Percentiles rank a stretch among this genome's conserved stretches.
Evolutionary conservation across 1,140 invertebrate species (phyloP).

Genomic region (Archegozetes longisetosus): DNA sequence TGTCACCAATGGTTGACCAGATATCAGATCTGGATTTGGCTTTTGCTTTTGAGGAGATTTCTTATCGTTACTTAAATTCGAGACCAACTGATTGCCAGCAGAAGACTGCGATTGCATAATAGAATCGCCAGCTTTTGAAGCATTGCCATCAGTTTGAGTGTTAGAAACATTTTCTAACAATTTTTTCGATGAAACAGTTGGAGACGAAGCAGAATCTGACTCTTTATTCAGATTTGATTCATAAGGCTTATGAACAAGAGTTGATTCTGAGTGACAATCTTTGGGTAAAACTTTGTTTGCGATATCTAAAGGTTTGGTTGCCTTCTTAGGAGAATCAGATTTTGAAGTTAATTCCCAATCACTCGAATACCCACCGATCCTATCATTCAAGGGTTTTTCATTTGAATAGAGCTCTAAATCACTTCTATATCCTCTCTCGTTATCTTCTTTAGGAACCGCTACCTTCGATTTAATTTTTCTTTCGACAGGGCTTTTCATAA

Average conservation of each 20-base stretch:
- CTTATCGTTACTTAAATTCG: too few relatives aligned
- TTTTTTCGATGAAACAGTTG: too few relatives aligned
- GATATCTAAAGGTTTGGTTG: background rate
- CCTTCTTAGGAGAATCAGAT: background rate
- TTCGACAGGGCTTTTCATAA: background rate
- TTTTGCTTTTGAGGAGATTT: too few relatives aligned
- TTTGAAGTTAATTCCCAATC: background rate
- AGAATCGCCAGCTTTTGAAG: too few relatives aligned
- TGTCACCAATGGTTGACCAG: too few relatives aligned
- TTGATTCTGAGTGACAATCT: background rate
- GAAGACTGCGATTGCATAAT: too few relatives aligned
- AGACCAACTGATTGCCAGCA: too few relatives aligned
- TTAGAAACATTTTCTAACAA: too few relatives aligned
- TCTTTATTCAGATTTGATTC: background rate
- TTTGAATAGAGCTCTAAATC: background rate
- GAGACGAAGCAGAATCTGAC: background rate
- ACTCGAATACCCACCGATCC: background rate
- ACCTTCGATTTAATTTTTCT: background rate
- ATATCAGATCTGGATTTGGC: too few relatives aligned
- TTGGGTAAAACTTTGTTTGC: too few relatives aligned
- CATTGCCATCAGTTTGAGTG: too few relatives aligned
- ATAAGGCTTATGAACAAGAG: background rate
- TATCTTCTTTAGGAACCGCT: background rate
- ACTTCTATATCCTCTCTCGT: background rate
- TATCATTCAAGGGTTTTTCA: background rate